phyloP scores from a whole-genome alignment of 2,797 vertebrate genomes.

The Uromys caudimaculatus region DNA sequence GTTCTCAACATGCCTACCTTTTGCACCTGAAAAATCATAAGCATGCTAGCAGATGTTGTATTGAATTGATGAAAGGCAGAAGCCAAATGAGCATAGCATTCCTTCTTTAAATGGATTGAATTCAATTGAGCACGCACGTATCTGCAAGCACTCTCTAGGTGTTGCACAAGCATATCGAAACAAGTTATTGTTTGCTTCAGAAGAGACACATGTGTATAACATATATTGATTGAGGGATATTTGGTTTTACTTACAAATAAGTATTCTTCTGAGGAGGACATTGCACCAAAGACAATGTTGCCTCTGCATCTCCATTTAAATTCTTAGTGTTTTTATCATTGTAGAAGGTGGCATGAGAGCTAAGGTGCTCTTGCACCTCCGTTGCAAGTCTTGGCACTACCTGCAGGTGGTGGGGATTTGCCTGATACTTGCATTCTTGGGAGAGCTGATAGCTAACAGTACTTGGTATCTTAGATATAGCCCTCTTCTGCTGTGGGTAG shows the following conservation, averaged over 20 bases:
- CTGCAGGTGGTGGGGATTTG: accelerated
- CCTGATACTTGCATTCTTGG: not conserved
- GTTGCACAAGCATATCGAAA: not conserved
- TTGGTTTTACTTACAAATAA: not conserved
- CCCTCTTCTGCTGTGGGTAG: not conserved
- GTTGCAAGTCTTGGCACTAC: not conserved
- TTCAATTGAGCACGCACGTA: not conserved
- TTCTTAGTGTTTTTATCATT: not conserved
- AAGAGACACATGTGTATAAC: not conserved
- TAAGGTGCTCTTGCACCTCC: not conserved
- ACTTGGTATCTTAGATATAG: not conserved
- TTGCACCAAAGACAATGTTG: not conserved
- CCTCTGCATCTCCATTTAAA: not conserved
- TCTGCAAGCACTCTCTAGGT: not conserved
- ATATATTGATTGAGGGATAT: not conserved
- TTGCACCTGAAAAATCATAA: conserved; percentile 62
- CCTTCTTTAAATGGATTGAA: conserved; percentile 26
- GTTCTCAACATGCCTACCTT: conserved; percentile 5
- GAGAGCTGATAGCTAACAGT: not conserved
- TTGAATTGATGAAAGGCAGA: conserved; percentile 29
- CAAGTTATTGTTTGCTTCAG: not conserved
- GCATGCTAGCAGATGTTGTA: conserved; percentile 53
- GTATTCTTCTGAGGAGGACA: not conserved
- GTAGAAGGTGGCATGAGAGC: not conserved
- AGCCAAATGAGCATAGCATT: conserved; percentile 28